Evolutionary conservation across 2,113 vertebrate genomes (phyloP), one percentile per base, ranked within the genome.

Genomic region (Sinocyclocheilus rhinocerous): DNA sequence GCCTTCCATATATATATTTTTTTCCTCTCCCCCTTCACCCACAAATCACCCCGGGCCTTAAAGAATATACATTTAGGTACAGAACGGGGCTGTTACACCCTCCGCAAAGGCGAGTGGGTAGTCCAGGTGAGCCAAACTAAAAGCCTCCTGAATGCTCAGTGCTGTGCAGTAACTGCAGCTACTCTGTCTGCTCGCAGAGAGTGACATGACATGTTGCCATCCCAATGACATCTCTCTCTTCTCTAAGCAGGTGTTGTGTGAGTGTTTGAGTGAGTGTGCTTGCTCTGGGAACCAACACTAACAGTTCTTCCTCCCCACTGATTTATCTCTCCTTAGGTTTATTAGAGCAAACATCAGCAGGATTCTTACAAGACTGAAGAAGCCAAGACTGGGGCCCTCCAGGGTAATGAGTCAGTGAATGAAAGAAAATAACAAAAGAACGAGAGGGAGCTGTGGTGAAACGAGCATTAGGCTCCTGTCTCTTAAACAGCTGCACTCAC

Each of bases 261-360:
- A 80, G 83, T 73, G 65, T 55, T 83, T 73, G 80, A 59, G 61
- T 78, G 75, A 61, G 84, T 48, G 65, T 83, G 89, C 52, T 42
- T 70, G 82, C 26, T 72, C 90, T 90, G 79, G 72, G 94, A 94
- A 96, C 95, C 95, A 94, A 94, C 96, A 97, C 98, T 99, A 99
- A 99, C 96, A 96, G 96, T 94, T 97, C 90, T 96, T 98, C 98
- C 98, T 98, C 98, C 98, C 97, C 97, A 0, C 98, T 99, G 98
- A 96, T 99, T 97, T 99, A 97, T 99, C 96, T 99, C 96, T 96
- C 96, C 96, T 91, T 99, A 99, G 98, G 98, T 98, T 99, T 97
- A 98, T 97, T 99, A 98, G 96, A 89, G 96, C 96, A 96, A 97
- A 96, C 97, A 97, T 91, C 94, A 94, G 94, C 94, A 99, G 97